Evolutionary conservation across 2,113 vertebrate species (phyloP).

Genomic region (Lichenostomus cassidix): DNA sequence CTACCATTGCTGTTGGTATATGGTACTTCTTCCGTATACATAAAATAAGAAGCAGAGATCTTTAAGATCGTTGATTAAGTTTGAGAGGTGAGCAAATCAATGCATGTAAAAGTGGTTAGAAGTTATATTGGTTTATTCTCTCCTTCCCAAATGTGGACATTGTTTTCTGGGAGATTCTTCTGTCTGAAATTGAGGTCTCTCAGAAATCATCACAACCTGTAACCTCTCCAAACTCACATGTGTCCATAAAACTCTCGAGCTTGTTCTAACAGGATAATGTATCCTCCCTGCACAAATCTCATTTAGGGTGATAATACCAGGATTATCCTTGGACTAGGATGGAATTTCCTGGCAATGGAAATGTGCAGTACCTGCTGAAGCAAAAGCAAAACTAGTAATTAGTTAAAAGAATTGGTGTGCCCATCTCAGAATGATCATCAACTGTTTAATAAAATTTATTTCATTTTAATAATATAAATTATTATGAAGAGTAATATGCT

Average conservation of each 20-base stretch:
- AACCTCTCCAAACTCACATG: background rate
- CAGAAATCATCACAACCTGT: background rate
- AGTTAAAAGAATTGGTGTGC: background rate
- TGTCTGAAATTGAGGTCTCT: background rate
- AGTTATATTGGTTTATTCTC: background rate
- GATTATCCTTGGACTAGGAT: background rate
- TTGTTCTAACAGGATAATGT: background rate
- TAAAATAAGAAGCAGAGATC: background rate
- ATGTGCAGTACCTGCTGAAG: background rate
- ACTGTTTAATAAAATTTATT: background rate
- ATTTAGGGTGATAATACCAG: slow-evolving; percentile 3
- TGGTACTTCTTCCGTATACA: background rate
- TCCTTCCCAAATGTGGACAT: background rate
- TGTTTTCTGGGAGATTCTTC: background rate
- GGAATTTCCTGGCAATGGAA: background rate
- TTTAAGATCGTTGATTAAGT: background rate
- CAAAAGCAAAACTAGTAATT: background rate
- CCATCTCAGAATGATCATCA: background rate
- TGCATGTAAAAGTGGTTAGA: background rate
- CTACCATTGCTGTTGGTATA: background rate
- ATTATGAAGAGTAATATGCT: background rate
- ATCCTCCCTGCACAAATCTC: slow-evolving; percentile 5
- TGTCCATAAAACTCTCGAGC: background rate
- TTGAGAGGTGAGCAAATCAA: background rate
- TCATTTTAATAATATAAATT: background rate